Base-by-base conservation (phyloP, 2,797 vertebrate genomes). In the Crenichthys baileyi region DNA sequence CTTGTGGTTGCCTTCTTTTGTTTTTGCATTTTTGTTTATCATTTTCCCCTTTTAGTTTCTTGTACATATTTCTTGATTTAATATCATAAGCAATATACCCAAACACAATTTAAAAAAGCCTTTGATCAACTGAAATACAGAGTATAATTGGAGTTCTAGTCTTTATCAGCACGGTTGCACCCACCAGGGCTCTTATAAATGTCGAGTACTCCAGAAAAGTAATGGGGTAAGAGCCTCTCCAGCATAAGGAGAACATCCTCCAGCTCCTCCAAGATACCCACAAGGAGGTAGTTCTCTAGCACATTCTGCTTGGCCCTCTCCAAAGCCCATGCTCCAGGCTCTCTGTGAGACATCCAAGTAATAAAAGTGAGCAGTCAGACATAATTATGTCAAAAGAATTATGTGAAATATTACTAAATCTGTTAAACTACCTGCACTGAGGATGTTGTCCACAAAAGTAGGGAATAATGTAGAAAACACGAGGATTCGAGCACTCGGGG, bases 361-460 rank as follows among this genome's bases (percentile, higher is more conserved):
- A 8, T 9, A 48, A 18, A 51, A 58, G 20, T 41, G n/a, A 72
- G 0, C 56, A 3, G 12, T 24, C 36, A 31, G 11, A 78, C 9
- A 48, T 5, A 67, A 3, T 77, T 63, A 71, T 26, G 20, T 24
- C 0, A 55, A 55, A 4, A 3, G 63, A 41, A n/a, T n/a, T 5
- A 41, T 1, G 36, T 50, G 0, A 73, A 65, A 65, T 50, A 72
- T 60, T 12, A 26, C 31, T 24, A 70, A 46, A 70, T 13, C 13
- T 26, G 41, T 48, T 16, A 70, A 46, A 26, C 12, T 77, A 99
- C 98, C 98, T 98, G 98, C 98, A 99, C 92, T 97, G 96, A 85
- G 98, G 98, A 92, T 99, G 98, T 87, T 99, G 98, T 90, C 98
- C 98, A 92, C 98, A 99, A 93, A 99, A 99, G 85, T 99, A 99